A percentile compares a stretch with the other conserved stretches of the same genome.
Evolutionary conservation across 2,797 vertebrate species (phyloP).

Genomic region (Muraenolepis orangiensis): DNA sequence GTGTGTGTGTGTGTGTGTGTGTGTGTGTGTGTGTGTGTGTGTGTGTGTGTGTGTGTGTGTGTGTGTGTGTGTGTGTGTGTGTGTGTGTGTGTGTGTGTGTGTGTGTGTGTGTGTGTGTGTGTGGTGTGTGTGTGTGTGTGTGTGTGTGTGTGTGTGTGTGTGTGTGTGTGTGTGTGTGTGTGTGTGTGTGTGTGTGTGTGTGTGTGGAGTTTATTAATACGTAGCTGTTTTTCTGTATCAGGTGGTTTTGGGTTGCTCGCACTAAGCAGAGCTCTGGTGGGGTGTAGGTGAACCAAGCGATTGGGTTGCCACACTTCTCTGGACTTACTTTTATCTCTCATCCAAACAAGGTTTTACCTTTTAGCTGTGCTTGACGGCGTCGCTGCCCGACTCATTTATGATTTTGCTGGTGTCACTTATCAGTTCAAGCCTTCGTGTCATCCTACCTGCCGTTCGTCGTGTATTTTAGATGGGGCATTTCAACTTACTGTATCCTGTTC

Average conservation of each 20-base stretch:
- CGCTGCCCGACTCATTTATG: too few relatives aligned
- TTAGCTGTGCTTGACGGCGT: too few relatives aligned
- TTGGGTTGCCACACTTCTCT: too few relatives aligned
- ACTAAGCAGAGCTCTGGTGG: too few relatives aligned
- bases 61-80: not conserved
- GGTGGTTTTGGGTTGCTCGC: conserved; percentile 5
- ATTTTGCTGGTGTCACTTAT: too few relatives aligned
- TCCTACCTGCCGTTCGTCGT: not conserved
- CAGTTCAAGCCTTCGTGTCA: too few relatives aligned
- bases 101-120: not conserved
- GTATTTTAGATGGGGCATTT: not conserved
- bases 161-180: not conserved
- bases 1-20: conserved; percentile 2
- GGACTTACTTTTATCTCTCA: too few relatives aligned
- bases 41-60: not conserved
- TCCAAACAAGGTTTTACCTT: too few relatives aligned
- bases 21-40: not conserved
- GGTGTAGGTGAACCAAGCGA: too few relatives aligned
- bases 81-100: not conserved
- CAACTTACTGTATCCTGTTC: too few relatives aligned
- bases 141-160: not conserved
- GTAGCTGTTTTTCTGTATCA: too few relatives aligned
- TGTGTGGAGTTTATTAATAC: conserved; percentile 19
- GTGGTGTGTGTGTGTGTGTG: not conserved
- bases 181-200: not conserved